A percentile compares a stretch with the other conserved stretches of the same genome.
Evolutionary conservation across 2,888 invertebrate species (phyloP).

Genomic region (Lordiphosa fenestrarum): DNA sequence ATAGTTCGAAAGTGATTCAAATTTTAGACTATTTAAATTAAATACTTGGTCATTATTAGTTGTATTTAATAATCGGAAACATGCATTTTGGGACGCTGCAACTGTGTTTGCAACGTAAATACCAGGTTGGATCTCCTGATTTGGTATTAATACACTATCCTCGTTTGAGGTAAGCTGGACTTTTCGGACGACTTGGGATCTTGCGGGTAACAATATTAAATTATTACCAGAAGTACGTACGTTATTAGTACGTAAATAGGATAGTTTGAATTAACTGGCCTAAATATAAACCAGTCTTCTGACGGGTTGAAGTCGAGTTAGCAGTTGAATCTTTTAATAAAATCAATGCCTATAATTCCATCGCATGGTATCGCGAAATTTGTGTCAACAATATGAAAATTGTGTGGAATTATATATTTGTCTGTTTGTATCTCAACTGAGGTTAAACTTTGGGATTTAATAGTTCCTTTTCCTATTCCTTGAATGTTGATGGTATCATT

Average conservation of each 20-base stretch:
- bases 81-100: no score
- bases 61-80: no score
- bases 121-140: no score
- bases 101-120: no score
- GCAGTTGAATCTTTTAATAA: background rate
- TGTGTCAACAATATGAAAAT: conserved; percentile 2
- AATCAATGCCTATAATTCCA: no score
- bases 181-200: conserved; percentile 11
- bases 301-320: conserved; percentile 5
- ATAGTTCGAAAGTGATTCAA: no score
- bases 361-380: background rate
- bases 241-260: conserved; percentile 2
- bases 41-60: no score
- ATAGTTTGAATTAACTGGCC: background rate
- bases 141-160: no score
- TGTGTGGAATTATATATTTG: conserved; percentile 5
- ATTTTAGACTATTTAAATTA: no score
- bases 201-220: conserved; percentile 5
- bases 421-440: conserved; percentile 3
- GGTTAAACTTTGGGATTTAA: background rate
- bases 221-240: background rate
- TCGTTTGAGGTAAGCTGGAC: no score
- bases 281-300: conserved; percentile 10
- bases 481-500: conserved; percentile 3
- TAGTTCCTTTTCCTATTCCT: conserved; percentile 6